Evolutionary conservation across 2,797 vertebrate genomes (phyloP).

Genomic region (Psittacula derbiana): DNA sequence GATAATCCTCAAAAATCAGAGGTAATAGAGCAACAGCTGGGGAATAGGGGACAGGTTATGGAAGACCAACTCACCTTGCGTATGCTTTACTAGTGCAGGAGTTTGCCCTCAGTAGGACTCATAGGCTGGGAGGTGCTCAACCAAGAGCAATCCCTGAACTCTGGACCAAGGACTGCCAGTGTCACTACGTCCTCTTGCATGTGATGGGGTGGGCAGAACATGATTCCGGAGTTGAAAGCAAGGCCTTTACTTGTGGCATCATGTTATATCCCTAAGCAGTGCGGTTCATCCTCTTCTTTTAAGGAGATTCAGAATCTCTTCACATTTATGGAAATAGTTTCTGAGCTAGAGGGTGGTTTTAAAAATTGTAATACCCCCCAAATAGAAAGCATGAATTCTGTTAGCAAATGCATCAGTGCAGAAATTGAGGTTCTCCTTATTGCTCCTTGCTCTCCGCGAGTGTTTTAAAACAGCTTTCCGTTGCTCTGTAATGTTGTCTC

Average conservation of each 20-base stretch:
- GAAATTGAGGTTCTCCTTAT: background rate
- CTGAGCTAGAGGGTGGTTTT: background rate
- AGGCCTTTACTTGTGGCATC: background rate
- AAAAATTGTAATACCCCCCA: background rate
- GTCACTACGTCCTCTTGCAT: background rate
- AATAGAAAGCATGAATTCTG: background rate
- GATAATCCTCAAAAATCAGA: background rate
- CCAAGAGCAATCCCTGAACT: background rate
- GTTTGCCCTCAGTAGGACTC: background rate
- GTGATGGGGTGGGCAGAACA: background rate
- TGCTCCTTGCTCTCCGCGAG: rapidly evolving
- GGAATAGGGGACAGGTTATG: background rate
- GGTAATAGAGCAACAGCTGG: background rate
- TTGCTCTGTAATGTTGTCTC: background rate
- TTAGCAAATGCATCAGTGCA: background rate
- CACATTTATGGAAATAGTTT: background rate
- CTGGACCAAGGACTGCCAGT: rapidly evolving
- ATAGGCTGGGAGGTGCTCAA: background rate
- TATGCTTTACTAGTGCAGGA: background rate
- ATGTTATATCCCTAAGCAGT: background rate
- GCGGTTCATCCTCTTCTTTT: background rate
- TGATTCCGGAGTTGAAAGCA: background rate
- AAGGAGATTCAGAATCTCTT: background rate
- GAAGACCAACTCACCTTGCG: background rate
- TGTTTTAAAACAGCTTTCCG: background rate